Evolutionary conservation across 2,797 vertebrate genomes (phyloP), one percentile per base, ranked within the genome.

Genomic region (Coilia nasus): DNA sequence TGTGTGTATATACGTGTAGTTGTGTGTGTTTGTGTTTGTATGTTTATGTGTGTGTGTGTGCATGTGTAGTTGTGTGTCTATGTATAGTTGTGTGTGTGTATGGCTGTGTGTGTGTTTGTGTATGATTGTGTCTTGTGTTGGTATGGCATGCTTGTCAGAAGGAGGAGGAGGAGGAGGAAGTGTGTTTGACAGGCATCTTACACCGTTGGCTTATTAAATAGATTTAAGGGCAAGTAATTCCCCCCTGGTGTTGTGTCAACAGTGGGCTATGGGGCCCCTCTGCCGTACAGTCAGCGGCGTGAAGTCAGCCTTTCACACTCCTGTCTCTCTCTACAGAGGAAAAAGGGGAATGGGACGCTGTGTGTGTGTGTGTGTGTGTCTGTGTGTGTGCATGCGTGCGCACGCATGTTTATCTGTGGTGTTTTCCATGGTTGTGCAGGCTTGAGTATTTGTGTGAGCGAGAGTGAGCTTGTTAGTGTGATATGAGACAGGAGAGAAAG

Each of bases 171-270:
- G 50, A 54, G 7, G 50, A 54, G 14, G 50, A 54, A 54, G 50
- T 54, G 50, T 54, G 50, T 82, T 86, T 89, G 85, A 87, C 89
- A 87, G 90, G 86, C 86, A 83, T 87, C 86, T 87, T 83, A 90
- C 85, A 88, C 83, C 87, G 86, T 82, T 86, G 87, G 83, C 88
- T 90, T 91, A 90, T 89, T 84, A 89, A 90, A 89, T 82, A 86
- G 82, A 87, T 87, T 91, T 89, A 87, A 90, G 88, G 83, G 47
- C 83, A 88, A 87, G 84, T 87, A 86, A 90, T 88, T 82, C 84
- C 84, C 86, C 81, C 81, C 62, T 81, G 84, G 87, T 87, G 87
- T 84, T 90, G 86, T 90, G 86, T 86, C 86, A 88, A 86, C 84
- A 87, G 86, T 82, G 85, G 85, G 82, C 86, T 82, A 85, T 86